Evolutionary conservation across 2,113 vertebrate genomes (phyloP).

Genomic region (Isurus oxyrinchus): DNA sequence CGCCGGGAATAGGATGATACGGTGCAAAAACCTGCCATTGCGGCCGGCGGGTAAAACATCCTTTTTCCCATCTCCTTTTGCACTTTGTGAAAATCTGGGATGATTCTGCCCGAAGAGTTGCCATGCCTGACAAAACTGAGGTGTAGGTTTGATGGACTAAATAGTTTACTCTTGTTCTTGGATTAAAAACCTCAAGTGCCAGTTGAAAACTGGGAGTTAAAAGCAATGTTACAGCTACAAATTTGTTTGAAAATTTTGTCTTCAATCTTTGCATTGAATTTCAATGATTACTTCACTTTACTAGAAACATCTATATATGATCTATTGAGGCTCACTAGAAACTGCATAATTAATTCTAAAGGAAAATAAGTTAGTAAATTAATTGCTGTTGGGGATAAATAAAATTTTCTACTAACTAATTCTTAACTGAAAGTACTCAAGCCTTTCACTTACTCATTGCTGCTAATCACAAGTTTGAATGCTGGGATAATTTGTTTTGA

Average conservation of each 20-base stretch:
- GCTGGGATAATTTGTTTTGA: not conserved
- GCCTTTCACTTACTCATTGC: not conserved
- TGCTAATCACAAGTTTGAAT: not conserved
- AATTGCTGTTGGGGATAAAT: not conserved
- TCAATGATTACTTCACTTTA: not conserved
- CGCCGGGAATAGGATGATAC: too few relatives aligned
- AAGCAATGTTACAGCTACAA: not conserved
- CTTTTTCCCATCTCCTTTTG: too few relatives aligned
- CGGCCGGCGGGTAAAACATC: too few relatives aligned
- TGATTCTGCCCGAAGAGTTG: not conserved
- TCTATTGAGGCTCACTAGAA: not conserved
- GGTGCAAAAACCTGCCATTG: too few relatives aligned
- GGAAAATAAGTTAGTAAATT: not conserved
- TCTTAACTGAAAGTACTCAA: not conserved
- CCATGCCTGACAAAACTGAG: not conserved
- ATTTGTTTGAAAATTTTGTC: not conserved
- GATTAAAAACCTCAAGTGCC: not conserved
- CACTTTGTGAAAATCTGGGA: too few relatives aligned
- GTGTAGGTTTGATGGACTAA: not conserved
- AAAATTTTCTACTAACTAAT: not conserved
- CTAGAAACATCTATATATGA: not conserved
- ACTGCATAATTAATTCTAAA: not conserved
- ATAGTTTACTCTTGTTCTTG: not conserved
- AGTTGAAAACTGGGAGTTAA: not conserved
- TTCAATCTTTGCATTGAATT: not conserved